Conservation (phyloP, 23 tunicate species). For the Clavelina lepadiformis region DNA sequence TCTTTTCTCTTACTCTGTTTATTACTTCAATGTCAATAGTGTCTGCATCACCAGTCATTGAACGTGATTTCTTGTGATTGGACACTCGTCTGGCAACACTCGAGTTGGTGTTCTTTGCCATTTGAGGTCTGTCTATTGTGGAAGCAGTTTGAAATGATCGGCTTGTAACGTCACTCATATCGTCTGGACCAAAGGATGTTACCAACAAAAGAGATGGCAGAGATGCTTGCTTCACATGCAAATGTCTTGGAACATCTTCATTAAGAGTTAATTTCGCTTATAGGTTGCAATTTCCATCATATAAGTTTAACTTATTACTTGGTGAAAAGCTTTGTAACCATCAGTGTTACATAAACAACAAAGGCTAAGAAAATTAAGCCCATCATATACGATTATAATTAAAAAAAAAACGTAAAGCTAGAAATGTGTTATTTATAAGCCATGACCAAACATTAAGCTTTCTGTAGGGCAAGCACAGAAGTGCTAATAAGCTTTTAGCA, state of each 20-base stretch:
- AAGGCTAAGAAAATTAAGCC: too few relatives aligned
- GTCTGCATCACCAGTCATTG: constrained; percentile 30
- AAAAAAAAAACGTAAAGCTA: too few relatives aligned
- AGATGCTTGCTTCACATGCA: constrained; percentile 51
- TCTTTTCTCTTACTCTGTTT: constrained; percentile 35
- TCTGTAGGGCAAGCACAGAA: too few relatives aligned
- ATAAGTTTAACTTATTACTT: too few relatives aligned
- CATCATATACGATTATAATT: too few relatives aligned
- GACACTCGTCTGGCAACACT: neutral
- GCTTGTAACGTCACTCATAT: constrained; percentile 36
- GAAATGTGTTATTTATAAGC: too few relatives aligned
- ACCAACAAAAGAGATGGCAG: constrained; percentile 51
- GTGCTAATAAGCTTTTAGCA: too few relatives aligned
- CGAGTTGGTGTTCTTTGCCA: neutral
- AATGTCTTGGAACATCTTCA: constrained; percentile 18
- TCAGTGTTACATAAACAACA: too few relatives aligned
- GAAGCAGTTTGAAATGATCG: constrained; percentile 1
- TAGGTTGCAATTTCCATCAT: too few relatives aligned
- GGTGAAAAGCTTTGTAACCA: too few relatives aligned
- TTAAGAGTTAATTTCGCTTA: too few relatives aligned
- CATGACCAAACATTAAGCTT: too few relatives aligned
- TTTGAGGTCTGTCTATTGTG: constrained; percentile 7
- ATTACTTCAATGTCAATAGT: constrained; percentile 31
- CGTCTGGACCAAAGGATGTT: constrained; percentile 53
- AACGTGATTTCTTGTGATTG: constrained; percentile 21